Base-by-base conservation (phyloP, 2,888 invertebrate genomes). In the Camponotus fellah region DNA sequence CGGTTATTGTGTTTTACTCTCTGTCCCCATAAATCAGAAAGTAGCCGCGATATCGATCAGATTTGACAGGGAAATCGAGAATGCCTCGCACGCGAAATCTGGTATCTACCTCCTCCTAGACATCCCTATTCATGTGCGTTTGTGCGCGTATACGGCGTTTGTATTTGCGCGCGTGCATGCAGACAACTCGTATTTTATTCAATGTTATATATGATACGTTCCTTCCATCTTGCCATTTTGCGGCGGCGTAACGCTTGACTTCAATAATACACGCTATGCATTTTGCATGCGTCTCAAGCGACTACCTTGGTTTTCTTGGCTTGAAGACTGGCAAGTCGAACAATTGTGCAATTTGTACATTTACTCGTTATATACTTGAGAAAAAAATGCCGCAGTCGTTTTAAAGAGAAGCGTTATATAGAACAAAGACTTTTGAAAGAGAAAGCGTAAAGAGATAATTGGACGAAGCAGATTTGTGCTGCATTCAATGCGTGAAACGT, bases 221-320 rank as follows among this genome's bases (percentile, higher is more conserved):
- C 71, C 58, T 71, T 69, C 79, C 46, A 79, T 79, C 71, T 79
- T 79, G 43, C 71, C 71, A 69, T 43, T 79, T 69, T 71, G 79
- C 58, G 71, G 58, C 46, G 58, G 79, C 79, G 79, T 79, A 79
- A 79, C 46, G 71, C 71, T 79, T 79, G 79, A 79, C 79, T 79
- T 79, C 79, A 79, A 79, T 79, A 79, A 79, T 79, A 79, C 71
- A 79, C 69, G 71, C 58, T 10, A 69, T 79, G 46, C 71, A 79
- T 69, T 79, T 79, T 79, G 14, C 46, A 71, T 71, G 58, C 46
- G 34, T 68, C 12, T 68, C 77, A 40, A 69, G 69, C 64, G 56
- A 69, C 69, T 69, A 69, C 10, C 58, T 71, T 60, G 58, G 34
- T 34, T 79, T 60, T 46, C 58, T 21, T 34, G 21, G 21, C 58